Evolutionary conservation across 2,113 vertebrate genomes (phyloP), one percentile per base, ranked within the genome.

Genomic region (Pyrgilauda ruficollis): DNA sequence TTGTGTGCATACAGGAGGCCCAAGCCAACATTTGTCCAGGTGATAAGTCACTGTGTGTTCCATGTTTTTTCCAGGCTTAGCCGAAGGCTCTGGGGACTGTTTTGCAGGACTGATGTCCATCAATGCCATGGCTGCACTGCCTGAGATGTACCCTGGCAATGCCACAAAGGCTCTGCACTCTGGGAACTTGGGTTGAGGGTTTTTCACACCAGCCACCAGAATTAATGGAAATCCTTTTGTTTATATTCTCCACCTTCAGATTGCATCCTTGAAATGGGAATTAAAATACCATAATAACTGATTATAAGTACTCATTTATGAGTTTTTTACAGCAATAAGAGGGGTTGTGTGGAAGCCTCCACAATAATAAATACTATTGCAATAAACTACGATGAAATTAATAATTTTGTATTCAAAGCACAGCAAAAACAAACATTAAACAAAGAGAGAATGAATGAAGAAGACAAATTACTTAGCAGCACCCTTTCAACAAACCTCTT

Each of bases 401-500:
- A 33, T 61, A 69, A 62, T 89, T 95, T 87, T 1, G 11, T 31
- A 83, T 79, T 88, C 59, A 59, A 44, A 16, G 12, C 70, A 53
- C 33, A 43, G 39, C 15, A 6, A 66, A 89, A 91, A 82, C 6
- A 10, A 52, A 64, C 8, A 22, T 77, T 95, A 84, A 85, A 89
- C 61, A 78, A 41, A 80, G 14, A 58, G 12, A 61, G 53, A 94
- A 78, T 69, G 78, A 94, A 96, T 83, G 64, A 94, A 91, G 80
- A 93, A 26, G 59, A 94, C 79, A 90, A 94, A 95, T 81, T 84
- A 86, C 92, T 96, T 67, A 52, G 39, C 78, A 92, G 90, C 63
- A 95, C 35, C 64, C 87, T 93, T 94, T 92, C 92, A 94, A 93
- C 90, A 96, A 95, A 67, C 68, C 73, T 64, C 68, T 95, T 93